phyloP scores from a whole-genome alignment of 2,888 invertebrate genomes.

The Halictus ligatus region DNA sequence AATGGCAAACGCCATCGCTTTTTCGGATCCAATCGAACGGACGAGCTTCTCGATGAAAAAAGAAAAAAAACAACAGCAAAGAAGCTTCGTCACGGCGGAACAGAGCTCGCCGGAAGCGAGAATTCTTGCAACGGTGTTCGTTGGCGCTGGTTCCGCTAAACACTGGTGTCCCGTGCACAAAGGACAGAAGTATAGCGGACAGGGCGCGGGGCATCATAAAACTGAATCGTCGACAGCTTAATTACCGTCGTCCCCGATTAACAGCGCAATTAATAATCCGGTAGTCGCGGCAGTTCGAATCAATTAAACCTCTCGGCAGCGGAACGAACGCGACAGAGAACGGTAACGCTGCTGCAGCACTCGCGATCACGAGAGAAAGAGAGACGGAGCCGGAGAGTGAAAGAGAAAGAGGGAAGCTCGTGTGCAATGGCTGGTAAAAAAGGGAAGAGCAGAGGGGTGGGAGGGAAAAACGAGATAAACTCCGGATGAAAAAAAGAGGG shows the following conservation, averaged over 20 bases:
- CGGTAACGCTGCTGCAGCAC: not conserved
- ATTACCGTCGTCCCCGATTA: constrained; percentile 65
- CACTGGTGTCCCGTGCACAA: constrained; percentile 7
- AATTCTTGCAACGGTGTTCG: not conserved
- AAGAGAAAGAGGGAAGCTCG: not conserved
- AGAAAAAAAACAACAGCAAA: not conserved
- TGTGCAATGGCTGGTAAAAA: not conserved
- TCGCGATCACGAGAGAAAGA: not conserved
- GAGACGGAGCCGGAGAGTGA: not conserved
- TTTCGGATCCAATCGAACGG: not conserved
- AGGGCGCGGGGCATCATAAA: constrained; percentile 51
- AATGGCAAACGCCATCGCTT: not conserved
- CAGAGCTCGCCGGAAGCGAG: too few species aligned
- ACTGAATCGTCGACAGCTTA: constrained; percentile 62
- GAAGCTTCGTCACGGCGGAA: not conserved
- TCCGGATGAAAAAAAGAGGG: not conserved
- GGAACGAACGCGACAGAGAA: constrained; percentile 4
- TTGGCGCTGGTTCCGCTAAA: not conserved
- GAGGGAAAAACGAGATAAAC: not conserved
- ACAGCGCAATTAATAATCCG: constrained; percentile 62
- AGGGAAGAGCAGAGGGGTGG: not conserved
- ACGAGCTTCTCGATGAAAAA: not conserved
- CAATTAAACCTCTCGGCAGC: constrained; percentile 61
- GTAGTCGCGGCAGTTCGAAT: constrained; percentile 58
- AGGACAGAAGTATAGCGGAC: constrained; percentile 26